These are phyloP conservation scores for Hydra vulgaris DNA, from an alignment of 30 jellyfish, hydroid and myxozoan species.

Conservation along the genomic window DNA sequence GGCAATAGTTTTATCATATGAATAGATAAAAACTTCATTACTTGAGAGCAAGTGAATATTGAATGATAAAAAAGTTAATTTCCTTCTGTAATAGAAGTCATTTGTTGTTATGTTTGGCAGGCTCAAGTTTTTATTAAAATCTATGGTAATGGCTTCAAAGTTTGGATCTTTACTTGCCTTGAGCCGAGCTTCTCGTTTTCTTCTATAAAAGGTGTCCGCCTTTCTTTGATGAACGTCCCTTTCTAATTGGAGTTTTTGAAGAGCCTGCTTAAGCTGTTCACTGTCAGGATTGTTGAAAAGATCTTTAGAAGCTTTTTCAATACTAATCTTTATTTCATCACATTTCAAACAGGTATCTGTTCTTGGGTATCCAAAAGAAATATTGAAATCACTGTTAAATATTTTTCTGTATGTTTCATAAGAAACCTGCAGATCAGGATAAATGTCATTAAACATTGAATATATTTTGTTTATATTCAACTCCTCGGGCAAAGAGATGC, in stretches of 20 bases:
- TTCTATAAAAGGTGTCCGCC: neutral
- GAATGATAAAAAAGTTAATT: neutral
- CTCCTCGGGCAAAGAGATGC: neutral
- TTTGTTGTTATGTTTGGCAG: neutral
- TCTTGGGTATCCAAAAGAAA: neutral
- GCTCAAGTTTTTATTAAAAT: neutral
- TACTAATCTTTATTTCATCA: neutral
- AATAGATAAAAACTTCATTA: neutral
- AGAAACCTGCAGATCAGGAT: neutral
- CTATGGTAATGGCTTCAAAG: neutral
- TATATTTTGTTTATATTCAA: neutral
- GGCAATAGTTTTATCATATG: neutral
- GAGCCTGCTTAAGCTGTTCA: neutral
- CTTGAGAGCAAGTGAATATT: neutral
- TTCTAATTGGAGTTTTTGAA: neutral
- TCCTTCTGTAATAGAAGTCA: neutral
- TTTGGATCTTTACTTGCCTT: too few species aligned
- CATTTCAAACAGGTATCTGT: neutral
- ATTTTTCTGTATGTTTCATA: neutral
- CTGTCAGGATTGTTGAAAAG: neutral
- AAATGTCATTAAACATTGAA: neutral
- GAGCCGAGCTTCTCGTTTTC: too few species aligned
- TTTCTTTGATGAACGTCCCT: neutral
- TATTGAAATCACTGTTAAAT: neutral
- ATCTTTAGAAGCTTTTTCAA: neutral